A percentile compares a stretch with the other conserved stretches of the same genome.
Evolutionary conservation across 2,113 vertebrate genomes (phyloP).

Genomic region (Clarias batrachus): DNA sequence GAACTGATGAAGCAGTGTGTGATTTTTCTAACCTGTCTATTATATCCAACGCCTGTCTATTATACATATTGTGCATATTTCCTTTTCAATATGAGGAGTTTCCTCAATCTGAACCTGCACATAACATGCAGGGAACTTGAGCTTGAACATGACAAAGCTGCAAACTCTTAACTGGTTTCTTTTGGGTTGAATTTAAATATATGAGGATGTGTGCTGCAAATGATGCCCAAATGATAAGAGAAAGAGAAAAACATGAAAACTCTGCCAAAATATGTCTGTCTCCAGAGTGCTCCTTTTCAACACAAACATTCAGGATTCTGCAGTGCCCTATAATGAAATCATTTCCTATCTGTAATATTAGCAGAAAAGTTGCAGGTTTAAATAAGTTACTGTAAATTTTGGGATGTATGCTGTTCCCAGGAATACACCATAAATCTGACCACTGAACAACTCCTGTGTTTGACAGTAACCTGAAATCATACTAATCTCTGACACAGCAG

Average conservation of each 20-base stretch:
- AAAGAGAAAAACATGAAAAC: neutral
- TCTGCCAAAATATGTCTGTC: neutral
- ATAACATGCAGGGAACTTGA: neutral
- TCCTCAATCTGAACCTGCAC: neutral
- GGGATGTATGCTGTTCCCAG: neutral
- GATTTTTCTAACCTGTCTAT: neutral
- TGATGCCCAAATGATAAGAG: neutral
- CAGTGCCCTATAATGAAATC: neutral
- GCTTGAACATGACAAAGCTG: neutral
- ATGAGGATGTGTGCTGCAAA: neutral
- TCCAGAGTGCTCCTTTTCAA: neutral
- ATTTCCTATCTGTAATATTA: neutral
- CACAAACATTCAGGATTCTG: neutral
- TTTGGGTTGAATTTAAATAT: neutral
- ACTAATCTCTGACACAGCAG: constrained; percentile 81
- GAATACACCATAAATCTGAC: constrained; percentile 58
- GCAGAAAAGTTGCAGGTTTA: neutral
- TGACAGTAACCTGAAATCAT: constrained; percentile 74
- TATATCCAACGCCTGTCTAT: no score
- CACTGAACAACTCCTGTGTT: constrained; percentile 45
- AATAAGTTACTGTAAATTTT: neutral
- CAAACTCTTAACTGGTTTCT: neutral
- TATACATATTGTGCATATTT: no score
- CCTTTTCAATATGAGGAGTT: neutral
- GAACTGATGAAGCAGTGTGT: neutral